Evolutionary conservation across 2,888 invertebrate species (phyloP), one percentile per base, ranked within the genome.

Genomic region (Sphinx pinastri): DNA sequence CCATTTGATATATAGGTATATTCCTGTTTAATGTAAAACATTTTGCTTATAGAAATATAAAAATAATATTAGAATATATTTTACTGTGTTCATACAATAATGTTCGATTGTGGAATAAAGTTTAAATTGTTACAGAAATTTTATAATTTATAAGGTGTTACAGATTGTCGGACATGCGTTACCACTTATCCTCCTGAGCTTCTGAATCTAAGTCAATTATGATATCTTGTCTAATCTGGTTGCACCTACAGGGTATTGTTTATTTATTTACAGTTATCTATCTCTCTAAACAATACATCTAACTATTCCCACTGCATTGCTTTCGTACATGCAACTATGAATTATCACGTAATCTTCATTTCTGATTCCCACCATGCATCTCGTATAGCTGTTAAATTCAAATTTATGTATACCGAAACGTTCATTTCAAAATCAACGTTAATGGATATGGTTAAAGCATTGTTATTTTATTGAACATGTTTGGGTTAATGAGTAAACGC

Each of bases 201-300:
- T 90, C 79, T 84, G 75, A 78, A 82, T 73, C 57, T 19, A 76
- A 74, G 90, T 90, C 90, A 90, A 90, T 90, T 90, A 89, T 38
- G 8, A 38, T 75, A 74, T 78, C 76, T 74, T 78, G 79, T 74
- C 79, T 81, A 77, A 74, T 76, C 77, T 79, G 79, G 80, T 77
- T 79, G 82, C 80, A 80, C 73, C 75, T 68, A 87, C 86, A 87
- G 87, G 87, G 86, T 63, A 63, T 47, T 49, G 19, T 87, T 82
- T 73, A 78, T 60, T 66, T 69, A 67, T 58, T 57, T 70, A 67
- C 55, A 14, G 19, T 66, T 58, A 57, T 57, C 59, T 19, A 19
- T 60, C 13, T 45, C 12, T 45, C 63, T 63, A 54, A 47, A 47
- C 16, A 47, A 16, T 57, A 38, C 60, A 69, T 60, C 59, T 7